Evolutionary conservation across 1,140 invertebrate species (phyloP), one percentile per base, ranked within the genome.

Genomic region (Kradibia gibbosae): DNA sequence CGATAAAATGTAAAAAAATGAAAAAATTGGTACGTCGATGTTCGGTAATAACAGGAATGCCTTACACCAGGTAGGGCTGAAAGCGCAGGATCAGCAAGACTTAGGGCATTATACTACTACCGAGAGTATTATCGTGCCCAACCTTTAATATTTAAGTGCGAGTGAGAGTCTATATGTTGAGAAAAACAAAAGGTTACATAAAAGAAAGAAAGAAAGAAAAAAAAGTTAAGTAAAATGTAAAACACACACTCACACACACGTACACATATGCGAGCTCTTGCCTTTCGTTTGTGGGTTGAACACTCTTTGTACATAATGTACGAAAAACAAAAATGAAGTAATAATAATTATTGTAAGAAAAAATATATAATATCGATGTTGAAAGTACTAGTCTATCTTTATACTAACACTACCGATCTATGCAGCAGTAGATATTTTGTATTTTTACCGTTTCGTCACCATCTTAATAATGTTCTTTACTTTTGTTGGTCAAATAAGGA

Each of bases 21-120:
- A 57, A 60, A 60, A n/a, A 62, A 76, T n/a, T n/a, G 34, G 83
- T 86, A 86, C 85, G 86, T 78, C 85, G 86, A 88, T 90, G 88
- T 87, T 85, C 86, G 89, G 88, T 85, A 90, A 86, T 90, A 31
- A 86, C 87, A 88, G 88, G 81, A 86, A 87, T 84, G 85, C 86
- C 89, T 90, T 88, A 87, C 86, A 78, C 31, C 80, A 85, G 86
- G 87, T 86, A 89, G 88, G 85, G 86, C 80, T 86, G 87, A 88
- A 88, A 88, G 86, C 86, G 89, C 89, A 90, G 89, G 89, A 91
- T 90, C 89, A 91, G 89, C 89, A 91, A 91, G 90, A 91, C 90
- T 91, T 91, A 90, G 90, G 89, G 90, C 90, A 91, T 91, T 91
- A 91, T 91, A 91, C 84, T 91, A 91, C 86, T 90, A 90, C 88